These are phyloP conservation scores for Empidonax traillii DNA, from an alignment of 2,113 vertebrate genomes.

Conservation along the genomic window DNA sequence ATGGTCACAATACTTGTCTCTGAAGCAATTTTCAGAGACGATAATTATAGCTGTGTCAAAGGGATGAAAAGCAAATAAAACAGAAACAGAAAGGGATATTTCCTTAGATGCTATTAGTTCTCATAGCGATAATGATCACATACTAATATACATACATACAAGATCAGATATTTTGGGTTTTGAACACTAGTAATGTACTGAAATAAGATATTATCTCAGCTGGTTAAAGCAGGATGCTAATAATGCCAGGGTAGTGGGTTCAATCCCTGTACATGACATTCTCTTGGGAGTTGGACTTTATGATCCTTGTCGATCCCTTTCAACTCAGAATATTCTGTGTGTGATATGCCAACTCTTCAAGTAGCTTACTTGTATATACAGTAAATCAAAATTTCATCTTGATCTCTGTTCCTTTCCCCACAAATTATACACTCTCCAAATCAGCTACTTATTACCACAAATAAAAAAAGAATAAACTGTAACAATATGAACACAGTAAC, in stretches of 20 bases:
- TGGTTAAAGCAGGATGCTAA: background rate
- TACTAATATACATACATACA: background rate
- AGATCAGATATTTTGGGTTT: background rate
- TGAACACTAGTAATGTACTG: background rate
- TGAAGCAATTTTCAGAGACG: background rate
- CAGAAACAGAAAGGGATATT: background rate
- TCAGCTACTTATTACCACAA: background rate
- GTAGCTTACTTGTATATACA: background rate
- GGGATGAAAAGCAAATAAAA: background rate
- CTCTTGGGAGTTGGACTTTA: background rate
- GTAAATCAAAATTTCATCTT: background rate
- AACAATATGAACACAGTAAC: background rate
- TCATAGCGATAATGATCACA: background rate
- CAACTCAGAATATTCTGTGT: background rate
- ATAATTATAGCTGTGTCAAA: background rate
- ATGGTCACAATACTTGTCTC: background rate
- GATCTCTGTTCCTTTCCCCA: background rate
- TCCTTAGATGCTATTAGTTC: background rate
- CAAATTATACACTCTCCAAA: background rate
- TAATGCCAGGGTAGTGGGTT: background rate
- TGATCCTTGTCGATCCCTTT: background rate
- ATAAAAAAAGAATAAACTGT: background rate
- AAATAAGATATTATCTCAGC: background rate
- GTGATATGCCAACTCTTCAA: background rate
- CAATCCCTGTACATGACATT: background rate